Conservation (phyloP, 2,113 vertebrate species). For the Carassius carassius region DNA sequence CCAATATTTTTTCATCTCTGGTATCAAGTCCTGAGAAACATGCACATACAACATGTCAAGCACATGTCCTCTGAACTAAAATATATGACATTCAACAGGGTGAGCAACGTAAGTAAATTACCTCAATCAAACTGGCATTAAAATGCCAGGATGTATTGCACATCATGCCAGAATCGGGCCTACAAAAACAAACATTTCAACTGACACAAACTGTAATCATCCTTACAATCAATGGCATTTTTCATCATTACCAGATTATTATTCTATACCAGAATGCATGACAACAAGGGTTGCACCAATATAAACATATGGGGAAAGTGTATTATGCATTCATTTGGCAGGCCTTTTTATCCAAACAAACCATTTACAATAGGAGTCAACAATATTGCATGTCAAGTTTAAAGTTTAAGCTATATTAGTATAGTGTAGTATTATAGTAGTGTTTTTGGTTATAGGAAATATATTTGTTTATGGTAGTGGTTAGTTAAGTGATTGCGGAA, state of each 20-base stretch:
- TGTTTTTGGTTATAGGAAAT: background rate
- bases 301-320: background rate
- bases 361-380: too few relatives aligned
- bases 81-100: background rate
- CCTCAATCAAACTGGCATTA: constrained; percentile 56
- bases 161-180: constrained; percentile 67
- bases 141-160: constrained; percentile 73
- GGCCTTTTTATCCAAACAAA: background rate
- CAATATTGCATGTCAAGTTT: too few relatives aligned
- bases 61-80: background rate
- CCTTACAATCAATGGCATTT: background rate
- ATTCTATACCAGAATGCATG: background rate
- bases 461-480: background rate
- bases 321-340: too few relatives aligned
- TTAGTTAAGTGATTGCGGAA: background rate
- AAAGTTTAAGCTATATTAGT: background rate
- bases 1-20: constrained; percentile 60
- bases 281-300: background rate
- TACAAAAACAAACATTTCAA: constrained; percentile 52
- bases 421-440: too few relatives aligned
- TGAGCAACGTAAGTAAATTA: background rate
- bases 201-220: constrained; percentile 13
- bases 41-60: background rate
- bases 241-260: background rate
- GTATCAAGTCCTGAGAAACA: constrained; percentile 58